Evolutionary conservation across 2,797 vertebrate species (phyloP).

Genomic region (Tolypeutes matacus): DNA sequence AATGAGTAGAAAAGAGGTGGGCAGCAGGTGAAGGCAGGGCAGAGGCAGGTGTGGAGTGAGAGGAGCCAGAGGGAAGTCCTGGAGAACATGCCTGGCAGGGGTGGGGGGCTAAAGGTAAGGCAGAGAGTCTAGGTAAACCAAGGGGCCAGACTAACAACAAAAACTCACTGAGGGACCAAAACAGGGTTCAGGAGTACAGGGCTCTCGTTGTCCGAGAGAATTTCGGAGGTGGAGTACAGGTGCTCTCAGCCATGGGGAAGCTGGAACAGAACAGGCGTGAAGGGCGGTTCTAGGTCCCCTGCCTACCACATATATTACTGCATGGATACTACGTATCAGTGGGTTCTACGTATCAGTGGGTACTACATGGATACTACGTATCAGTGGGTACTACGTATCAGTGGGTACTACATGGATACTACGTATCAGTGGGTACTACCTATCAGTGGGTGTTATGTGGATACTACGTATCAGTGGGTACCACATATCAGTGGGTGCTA

Average conservation of each 20-base stretch:
- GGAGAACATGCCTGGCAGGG: background rate
- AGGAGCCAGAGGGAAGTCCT: background rate
- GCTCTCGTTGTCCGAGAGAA: background rate
- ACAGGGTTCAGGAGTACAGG: background rate
- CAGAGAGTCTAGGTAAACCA: background rate
- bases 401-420: background rate
- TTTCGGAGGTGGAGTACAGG: background rate
- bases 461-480: no score
- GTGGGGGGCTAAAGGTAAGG: background rate
- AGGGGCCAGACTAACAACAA: background rate
- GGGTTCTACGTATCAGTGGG: no score
- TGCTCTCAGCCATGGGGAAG: background rate
- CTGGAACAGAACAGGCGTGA: background rate
- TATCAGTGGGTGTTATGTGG: no score
- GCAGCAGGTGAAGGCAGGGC: background rate
- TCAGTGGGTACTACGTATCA: no score
- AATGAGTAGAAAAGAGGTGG: background rate
- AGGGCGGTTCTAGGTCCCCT: background rate
- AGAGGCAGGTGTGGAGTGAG: background rate
- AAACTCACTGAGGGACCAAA: background rate
- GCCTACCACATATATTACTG: background rate
- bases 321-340: background rate
- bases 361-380: background rate
- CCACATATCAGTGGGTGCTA: no score
- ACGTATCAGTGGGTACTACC: no score